These are phyloP conservation scores for Cheilosia soror DNA, from an alignment of 2,888 invertebrate species.

Conservation along the genomic window DNA sequence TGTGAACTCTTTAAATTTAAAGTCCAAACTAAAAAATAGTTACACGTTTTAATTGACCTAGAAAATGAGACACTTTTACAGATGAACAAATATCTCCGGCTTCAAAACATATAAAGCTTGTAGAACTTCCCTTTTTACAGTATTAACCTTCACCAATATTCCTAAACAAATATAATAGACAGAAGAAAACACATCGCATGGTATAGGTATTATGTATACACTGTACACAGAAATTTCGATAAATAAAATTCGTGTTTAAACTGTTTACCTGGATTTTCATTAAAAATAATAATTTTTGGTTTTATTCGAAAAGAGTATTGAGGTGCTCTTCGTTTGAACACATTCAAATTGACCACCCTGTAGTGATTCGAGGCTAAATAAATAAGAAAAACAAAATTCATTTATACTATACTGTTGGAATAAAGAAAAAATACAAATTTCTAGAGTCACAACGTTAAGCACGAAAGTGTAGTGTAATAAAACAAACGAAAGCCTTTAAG, in stretches of 20 bases:
- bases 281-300: slow-evolving; percentile 81
- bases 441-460: slow-evolving; percentile 33
- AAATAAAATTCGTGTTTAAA: slow-evolving; percentile 12
- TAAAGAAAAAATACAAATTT: not conserved
- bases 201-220: slow-evolving; percentile 6
- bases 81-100: not conserved
- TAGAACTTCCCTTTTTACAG: not conserved
- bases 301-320: slow-evolving; percentile 83
- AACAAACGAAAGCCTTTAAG: slow-evolving; percentile 20
- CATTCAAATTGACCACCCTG: slow-evolving; percentile 86
- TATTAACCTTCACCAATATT: slow-evolving; percentile 40
- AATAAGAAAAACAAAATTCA: slow-evolving; percentile 54
- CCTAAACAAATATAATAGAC: slow-evolving; percentile 14
- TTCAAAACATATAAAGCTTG: slow-evolving; percentile 31
- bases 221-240: slow-evolving; percentile 46
- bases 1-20: no score
- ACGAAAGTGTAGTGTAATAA: slow-evolving; percentile 16
- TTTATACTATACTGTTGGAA: slow-evolving; percentile 22
- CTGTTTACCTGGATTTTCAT: slow-evolving; percentile 82
- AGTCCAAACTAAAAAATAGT: no score
- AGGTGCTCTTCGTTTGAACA: slow-evolving; percentile 83
- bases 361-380: slow-evolving; percentile 83
- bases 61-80: slow-evolving; percentile 33
- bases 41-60: not conserved
- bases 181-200: slow-evolving; percentile 24